Conservation (phyloP, 2,888 invertebrate species). For the Podotricha telesiphe region DNA sequence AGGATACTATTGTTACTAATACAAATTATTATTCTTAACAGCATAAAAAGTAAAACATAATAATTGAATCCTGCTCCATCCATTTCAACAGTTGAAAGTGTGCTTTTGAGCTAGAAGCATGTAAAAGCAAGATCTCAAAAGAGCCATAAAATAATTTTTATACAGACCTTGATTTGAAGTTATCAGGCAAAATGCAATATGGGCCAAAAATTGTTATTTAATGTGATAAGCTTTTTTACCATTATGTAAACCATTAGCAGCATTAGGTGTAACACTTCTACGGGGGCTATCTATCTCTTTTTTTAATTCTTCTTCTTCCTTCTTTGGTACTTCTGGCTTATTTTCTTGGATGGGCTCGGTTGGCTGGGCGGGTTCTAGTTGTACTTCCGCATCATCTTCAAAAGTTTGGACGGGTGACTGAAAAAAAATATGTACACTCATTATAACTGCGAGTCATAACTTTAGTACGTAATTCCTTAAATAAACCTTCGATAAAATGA, state of each 20-base stretch:
- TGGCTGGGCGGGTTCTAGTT: conserved; percentile 48
- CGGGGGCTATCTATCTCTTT: conserved; percentile 76
- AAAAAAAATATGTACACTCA: not conserved
- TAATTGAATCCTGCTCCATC: too few relatives aligned
- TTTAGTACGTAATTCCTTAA: not conserved
- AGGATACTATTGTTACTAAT: too few relatives aligned
- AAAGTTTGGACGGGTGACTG: conserved; percentile 63
- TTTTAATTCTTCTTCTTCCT: conserved; percentile 71
- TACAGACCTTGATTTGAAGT: too few relatives aligned
- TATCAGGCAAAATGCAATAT: too few relatives aligned
- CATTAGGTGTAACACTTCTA: conserved; percentile 76
- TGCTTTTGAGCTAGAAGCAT: too few relatives aligned
- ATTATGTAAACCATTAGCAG: conserved; percentile 65
- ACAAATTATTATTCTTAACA: too few relatives aligned
- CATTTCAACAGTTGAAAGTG: too few relatives aligned
- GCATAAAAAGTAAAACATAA: too few relatives aligned
- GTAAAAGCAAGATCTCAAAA: too few relatives aligned
- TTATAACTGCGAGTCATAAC: not conserved
- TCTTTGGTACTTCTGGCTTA: conserved; percentile 56
- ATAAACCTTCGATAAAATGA: too few relatives aligned
- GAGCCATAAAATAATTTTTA: too few relatives aligned
- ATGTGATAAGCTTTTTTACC: not conserved
- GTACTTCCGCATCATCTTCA: conserved; percentile 60
- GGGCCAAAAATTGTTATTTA: not conserved
- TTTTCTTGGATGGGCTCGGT: conserved; percentile 47